Percentiles rank a stretch among this genome's conserved stretches.
These are phyloP conservation scores for Tyrophagus putrescentiae DNA, from an alignment of 1,140 invertebrate genomes.

Conservation along the genomic window DNA sequence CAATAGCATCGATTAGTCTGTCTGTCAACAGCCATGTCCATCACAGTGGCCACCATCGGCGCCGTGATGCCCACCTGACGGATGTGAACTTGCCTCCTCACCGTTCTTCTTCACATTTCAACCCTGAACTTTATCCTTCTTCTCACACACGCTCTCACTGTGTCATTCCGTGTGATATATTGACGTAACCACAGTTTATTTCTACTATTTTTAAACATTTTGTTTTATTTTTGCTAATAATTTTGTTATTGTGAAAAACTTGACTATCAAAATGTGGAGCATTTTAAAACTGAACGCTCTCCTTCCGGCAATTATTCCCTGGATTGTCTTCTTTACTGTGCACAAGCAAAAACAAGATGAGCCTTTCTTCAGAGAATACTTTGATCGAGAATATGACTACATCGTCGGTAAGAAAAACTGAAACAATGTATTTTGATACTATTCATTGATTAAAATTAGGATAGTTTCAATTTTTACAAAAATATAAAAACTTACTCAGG, in stretches of 20 bases:
- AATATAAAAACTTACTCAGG: background rate
- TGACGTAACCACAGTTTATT: background rate
- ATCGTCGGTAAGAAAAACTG: constrained; percentile 27
- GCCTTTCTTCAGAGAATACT: constrained; percentile 22
- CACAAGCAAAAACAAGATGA: background rate
- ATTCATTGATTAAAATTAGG: background rate
- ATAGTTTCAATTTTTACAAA: background rate
- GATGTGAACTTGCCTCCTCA: background rate
- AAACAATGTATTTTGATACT: background rate
- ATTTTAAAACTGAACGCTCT: constrained; percentile 11
- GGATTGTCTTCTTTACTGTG: constrained; percentile 16
- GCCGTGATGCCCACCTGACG: too few relatives aligned
- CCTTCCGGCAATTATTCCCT: constrained; percentile 21
- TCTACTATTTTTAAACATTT: too few relatives aligned
- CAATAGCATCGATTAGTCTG: too few relatives aligned
- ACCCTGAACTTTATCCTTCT: too few relatives aligned
- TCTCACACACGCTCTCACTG: background rate
- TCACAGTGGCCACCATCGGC: too few relatives aligned
- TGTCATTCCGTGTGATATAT: background rate
- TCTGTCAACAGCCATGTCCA: too few relatives aligned
- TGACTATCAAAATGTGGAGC: background rate
- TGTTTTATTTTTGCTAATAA: background rate
- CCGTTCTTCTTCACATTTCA: too few relatives aligned
- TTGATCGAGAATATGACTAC: constrained; percentile 27
- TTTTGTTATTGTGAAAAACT: background rate